A percentile compares a stretch with the other conserved stretches of the same genome.
Conservation (phyloP, 2,888 invertebrate genomes). For the Germaria angustata region DNA sequence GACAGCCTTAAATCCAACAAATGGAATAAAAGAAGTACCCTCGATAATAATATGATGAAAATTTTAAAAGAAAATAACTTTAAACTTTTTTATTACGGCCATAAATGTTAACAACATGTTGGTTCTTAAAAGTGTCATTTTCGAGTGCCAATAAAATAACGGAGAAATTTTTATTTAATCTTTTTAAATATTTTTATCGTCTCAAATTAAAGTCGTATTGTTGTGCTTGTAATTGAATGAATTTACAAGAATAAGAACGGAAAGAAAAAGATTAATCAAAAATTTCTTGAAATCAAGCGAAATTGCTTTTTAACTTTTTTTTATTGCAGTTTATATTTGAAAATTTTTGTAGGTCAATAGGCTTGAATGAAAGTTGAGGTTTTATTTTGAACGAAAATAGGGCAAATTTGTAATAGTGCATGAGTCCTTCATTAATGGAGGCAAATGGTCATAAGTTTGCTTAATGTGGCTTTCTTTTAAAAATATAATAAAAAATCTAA, state of each 20-base stretch:
- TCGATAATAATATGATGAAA: conserved; percentile 19
- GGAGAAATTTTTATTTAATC: conserved; percentile 48
- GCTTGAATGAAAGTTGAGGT: background rate
- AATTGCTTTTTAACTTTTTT: background rate
- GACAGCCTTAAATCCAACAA: background rate
- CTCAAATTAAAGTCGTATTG: conserved; percentile 7
- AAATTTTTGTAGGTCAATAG: conserved; percentile 5
- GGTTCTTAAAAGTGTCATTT: conserved; percentile 54
- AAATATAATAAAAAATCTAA: no score
- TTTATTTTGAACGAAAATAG: background rate
- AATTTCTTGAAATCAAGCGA: background rate
- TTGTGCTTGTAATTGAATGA: background rate
- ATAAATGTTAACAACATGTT: conserved; percentile 59
- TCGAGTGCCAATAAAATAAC: conserved; percentile 56
- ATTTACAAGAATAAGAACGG: background rate
- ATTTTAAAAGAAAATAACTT: conserved; percentile 27
- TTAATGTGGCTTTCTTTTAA: background rate
- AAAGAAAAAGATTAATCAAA: background rate
- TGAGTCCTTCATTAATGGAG: no score
- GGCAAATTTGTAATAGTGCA: no score
- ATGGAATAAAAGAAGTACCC: background rate
- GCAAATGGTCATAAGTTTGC: no score
- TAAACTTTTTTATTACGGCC: conserved; percentile 34
- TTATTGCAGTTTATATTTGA: background rate
- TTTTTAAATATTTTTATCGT: conserved; percentile 1